Evolutionary conservation across 2,797 vertebrate species (phyloP), one percentile per base, ranked within the genome.

Genomic region (Tapirus indicus): DNA sequence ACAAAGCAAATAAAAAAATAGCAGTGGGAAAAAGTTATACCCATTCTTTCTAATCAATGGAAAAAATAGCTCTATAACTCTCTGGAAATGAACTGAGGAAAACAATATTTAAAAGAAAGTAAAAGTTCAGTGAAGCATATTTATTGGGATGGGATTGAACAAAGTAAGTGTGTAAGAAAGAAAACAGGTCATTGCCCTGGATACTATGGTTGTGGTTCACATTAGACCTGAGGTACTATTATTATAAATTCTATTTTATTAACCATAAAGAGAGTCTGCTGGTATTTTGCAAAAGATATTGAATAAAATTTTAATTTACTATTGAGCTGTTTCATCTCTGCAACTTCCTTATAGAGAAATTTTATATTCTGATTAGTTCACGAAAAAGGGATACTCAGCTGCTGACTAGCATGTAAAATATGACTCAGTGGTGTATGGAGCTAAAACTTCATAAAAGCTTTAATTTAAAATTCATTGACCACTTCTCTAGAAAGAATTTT

Each of bases 81-180:
- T 68, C 47, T 93, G 49, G 47, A 96, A 78, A 91, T 89, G 21
- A 78, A 83, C 9, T 69, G 2, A 83, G 44, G 58, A 58, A 86
- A 90, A 75, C 18, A 71, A 14, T 89, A 83, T 68, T 75, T 88
- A 93, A 97, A 74, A 7, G n/a, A 96, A 95, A 69, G 44, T 54
- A 21, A 89, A 84, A 71, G 88, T 92, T 32, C 41, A 82, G 1
- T 92, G n/a, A 85, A 8, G 25, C 23, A n/a, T 88, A 56, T 71
- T 88, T 96, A 38, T 71, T 85, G 54, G 21, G 35, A 47, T 72
- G 14, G 16, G 11, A 29, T 47, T 25, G 25, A 56, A 47, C 20
- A 95, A 96, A 92, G 54, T 93, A 56, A 90, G 7, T 56, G 7
- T 49, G 35, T 44, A 62, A 80, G 17, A 87, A 88, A 86, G 20